Percentiles rank a stretch among this genome's conserved stretches.
phyloP scores from a whole-genome alignment of 2,888 invertebrate genomes.

The Crematogaster levior region DNA sequence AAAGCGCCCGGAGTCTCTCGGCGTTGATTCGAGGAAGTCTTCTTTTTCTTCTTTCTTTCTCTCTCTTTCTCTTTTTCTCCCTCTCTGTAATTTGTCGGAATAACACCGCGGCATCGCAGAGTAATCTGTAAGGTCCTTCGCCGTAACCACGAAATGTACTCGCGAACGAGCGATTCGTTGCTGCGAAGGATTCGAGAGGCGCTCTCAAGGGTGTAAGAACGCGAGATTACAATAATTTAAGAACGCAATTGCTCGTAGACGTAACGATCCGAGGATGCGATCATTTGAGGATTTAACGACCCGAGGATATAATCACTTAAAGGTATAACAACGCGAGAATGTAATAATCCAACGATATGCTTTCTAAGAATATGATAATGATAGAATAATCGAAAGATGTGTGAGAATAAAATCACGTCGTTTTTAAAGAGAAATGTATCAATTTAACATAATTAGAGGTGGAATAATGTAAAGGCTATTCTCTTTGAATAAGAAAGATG shows the following conservation, averaged over 20 bases:
- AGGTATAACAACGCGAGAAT: conserved; percentile 15
- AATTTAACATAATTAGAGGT: not conserved
- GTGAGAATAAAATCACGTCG: not conserved
- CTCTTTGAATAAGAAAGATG: no score
- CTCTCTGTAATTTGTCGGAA: conserved; percentile 58
- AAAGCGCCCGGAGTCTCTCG: conserved; percentile 35
- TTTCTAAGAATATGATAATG: conserved; percentile 4
- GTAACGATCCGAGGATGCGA: conserved; percentile 21
- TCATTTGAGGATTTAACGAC: conserved; percentile 26
- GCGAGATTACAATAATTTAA: conserved; percentile 43
- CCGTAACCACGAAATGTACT: conserved; percentile 49
- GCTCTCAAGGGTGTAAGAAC: conserved; percentile 28
- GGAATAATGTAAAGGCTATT: not conserved
- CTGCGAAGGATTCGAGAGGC: conserved; percentile 23
- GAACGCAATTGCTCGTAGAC: conserved; percentile 33
- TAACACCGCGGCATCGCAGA: conserved; percentile 41
- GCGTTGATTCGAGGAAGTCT: conserved; percentile 48
- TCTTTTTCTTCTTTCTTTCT: not conserved
- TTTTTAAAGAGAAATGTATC: not conserved
- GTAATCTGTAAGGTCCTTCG: conserved; percentile 33
- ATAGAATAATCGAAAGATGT: not conserved
- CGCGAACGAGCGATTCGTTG: conserved; percentile 52
- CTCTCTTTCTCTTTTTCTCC: not conserved
- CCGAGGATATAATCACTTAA: conserved; percentile 27
- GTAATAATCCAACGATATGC: conserved; percentile 4